A percentile compares a stretch with the other conserved stretches of the same genome.
Conservation (phyloP, 2,888 invertebrate species). For the Plebejus melissa region DNA sequence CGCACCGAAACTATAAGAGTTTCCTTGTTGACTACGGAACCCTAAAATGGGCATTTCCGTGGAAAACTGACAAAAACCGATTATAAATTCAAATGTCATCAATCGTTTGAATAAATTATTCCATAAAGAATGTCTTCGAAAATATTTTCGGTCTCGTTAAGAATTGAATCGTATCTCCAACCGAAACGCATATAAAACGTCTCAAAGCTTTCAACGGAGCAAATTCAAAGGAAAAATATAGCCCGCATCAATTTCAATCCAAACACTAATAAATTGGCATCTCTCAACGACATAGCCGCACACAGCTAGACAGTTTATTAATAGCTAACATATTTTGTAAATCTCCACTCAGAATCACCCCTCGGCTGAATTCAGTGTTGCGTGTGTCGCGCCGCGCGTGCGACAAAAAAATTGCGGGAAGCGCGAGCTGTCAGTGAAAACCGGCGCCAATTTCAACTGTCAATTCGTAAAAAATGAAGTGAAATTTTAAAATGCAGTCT, state of each 20-base stretch:
- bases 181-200: constrained; percentile 62
- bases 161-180: constrained; percentile 61
- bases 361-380: constrained; percentile 67
- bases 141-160: constrained; percentile 45
- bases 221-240: constrained; percentile 73
- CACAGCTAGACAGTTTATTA: constrained; percentile 63
- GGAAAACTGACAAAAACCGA: not conserved
- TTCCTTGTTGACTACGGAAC: too few relatives aligned
- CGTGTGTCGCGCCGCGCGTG: constrained; percentile 56
- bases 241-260: constrained; percentile 75
- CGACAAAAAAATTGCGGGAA: constrained; percentile 48
- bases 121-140: constrained; percentile 12
- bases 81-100: not conserved
- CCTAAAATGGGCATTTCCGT: not conserved
- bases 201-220: constrained; percentile 66
- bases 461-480: constrained; percentile 28
- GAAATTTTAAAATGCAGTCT: not conserved
- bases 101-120: constrained; percentile 9
- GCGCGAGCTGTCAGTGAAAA: constrained; percentile 30
- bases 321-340: constrained; percentile 74
- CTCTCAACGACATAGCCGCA: constrained; percentile 58
- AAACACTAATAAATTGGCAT: constrained; percentile 78
- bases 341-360: constrained; percentile 62
- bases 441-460: constrained; percentile 32
- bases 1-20: too few relatives aligned